Evolutionary conservation across 2,113 vertebrate species (phyloP).

Genomic region (Nothobranchius kuhntae): DNA sequence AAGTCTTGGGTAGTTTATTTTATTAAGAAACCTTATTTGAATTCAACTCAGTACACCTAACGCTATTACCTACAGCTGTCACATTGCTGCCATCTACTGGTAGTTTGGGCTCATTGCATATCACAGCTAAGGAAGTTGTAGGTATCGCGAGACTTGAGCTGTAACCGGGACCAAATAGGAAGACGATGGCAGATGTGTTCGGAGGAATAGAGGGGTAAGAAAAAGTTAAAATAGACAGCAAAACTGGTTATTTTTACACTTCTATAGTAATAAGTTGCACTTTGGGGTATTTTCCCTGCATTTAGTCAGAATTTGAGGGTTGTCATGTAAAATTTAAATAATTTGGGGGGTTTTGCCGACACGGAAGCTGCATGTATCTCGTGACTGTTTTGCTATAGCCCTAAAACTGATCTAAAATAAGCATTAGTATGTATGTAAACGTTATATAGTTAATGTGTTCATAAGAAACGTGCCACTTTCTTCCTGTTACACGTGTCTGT

Average conservation of each 20-base stretch:
- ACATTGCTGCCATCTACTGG: constrained; percentile 38
- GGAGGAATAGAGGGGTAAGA: constrained; percentile 77
- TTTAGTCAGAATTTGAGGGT: not conserved
- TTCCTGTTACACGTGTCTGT: not conserved
- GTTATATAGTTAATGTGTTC: too few species aligned
- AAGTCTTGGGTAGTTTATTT: not conserved
- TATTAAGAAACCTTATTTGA: too few species aligned
- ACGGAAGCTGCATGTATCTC: constrained; percentile 15
- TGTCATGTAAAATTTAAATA: not conserved
- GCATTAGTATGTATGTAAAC: too few species aligned
- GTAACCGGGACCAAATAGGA: constrained; percentile 47
- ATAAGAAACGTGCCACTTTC: too few species aligned
- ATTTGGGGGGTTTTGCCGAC: not conserved
- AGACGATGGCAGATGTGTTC: constrained; percentile 66
- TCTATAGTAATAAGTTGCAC: not conserved
- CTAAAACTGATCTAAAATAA: not conserved
- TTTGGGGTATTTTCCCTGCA: fast-evolving
- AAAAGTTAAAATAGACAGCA: constrained; percentile 2
- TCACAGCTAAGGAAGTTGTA: not conserved
- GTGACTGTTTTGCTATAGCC: constrained; percentile 2
- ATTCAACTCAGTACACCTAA: not conserved
- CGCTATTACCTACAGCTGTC: not conserved
- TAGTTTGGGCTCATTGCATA: not conserved
- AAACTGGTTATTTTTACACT: not conserved
- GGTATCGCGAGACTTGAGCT: constrained; percentile 51